These are phyloP conservation scores for Eupithecia tripunctaria DNA, from an alignment of 2,888 invertebrate genomes.

Conservation along the genomic window DNA sequence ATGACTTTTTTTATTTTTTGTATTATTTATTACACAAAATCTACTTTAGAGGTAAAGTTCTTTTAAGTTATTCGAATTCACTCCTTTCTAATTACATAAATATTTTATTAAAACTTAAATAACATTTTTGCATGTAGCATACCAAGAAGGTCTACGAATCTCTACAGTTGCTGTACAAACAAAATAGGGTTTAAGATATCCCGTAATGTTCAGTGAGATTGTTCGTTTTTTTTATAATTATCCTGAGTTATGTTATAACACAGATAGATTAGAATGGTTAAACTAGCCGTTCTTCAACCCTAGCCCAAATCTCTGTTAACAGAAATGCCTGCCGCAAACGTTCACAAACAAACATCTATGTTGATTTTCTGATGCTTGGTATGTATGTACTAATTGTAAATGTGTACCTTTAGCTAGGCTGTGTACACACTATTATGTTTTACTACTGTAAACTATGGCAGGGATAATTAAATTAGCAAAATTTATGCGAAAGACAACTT, in stretches of 20 bases:
- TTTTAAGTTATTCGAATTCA: too few relatives aligned
- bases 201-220: neutral
- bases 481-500: neutral
- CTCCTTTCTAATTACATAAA: too few relatives aligned
- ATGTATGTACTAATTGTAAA: constrained; percentile 8
- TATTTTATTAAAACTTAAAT: neutral
- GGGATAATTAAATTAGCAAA: neutral
- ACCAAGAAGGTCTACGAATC: neutral
- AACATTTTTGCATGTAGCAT: neutral
- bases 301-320: neutral
- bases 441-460: neutral
- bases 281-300: constrained; percentile 13
- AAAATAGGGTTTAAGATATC: neutral
- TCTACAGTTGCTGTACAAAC: neutral
- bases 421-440: neutral
- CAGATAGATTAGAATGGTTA: neutral
- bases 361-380: constrained; percentile 36
- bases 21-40: too few relatives aligned
- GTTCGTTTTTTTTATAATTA: neutral
- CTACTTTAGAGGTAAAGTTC: too few relatives aligned
- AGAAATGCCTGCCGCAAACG: constrained; percentile 4
- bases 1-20: too few relatives aligned
- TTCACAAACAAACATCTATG: constrained; percentile 27
- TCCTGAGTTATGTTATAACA: neutral
- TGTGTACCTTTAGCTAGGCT: neutral